Percentiles rank a stretch among this genome's conserved stretches.
Evolutionary conservation across 2,113 vertebrate species (phyloP).

Genomic region (Sardina pilchardus): DNA sequence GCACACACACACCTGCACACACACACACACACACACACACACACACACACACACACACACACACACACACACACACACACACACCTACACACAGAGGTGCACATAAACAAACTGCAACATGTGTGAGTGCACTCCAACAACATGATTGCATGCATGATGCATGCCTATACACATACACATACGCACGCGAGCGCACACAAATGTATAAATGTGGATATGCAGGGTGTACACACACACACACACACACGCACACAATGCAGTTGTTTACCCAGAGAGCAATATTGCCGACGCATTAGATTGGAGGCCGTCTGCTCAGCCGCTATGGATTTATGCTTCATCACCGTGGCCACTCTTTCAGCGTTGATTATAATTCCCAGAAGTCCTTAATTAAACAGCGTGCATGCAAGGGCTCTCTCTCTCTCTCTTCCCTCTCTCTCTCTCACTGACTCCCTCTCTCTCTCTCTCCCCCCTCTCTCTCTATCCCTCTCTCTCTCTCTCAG

Average conservation of each 20-base stretch:
- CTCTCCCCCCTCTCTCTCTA: constrained; percentile 24
- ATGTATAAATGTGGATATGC: not conserved
- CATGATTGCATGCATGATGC: not conserved
- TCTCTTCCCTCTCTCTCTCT: constrained; percentile 8
- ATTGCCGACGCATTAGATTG: constrained; percentile 57
- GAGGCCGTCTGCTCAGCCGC: constrained; percentile 50
- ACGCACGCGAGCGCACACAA: not conserved
- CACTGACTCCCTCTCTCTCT: not conserved
- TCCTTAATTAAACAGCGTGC: constrained; percentile 67
- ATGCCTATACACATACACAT: not conserved
- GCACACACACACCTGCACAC: not conserved
- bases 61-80: constrained; percentile 9
- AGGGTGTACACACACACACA: not conserved
- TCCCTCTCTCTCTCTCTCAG: constrained; percentile 59
- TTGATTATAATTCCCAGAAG: constrained; percentile 71
- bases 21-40: not conserved
- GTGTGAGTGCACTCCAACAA: not conserved
- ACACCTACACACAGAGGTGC: not conserved
- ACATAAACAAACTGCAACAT: not conserved
- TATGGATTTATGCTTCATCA: constrained; percentile 71
- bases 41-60: constrained; percentile 22
- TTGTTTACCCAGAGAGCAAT: constrained; percentile 60
- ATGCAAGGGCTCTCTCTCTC: constrained; percentile 45
- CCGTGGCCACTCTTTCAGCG: constrained; percentile 61
- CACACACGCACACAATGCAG: constrained; percentile 27